Conservation (phyloP, 1,140 invertebrate species). For the Triops longicaudatus region DNA sequence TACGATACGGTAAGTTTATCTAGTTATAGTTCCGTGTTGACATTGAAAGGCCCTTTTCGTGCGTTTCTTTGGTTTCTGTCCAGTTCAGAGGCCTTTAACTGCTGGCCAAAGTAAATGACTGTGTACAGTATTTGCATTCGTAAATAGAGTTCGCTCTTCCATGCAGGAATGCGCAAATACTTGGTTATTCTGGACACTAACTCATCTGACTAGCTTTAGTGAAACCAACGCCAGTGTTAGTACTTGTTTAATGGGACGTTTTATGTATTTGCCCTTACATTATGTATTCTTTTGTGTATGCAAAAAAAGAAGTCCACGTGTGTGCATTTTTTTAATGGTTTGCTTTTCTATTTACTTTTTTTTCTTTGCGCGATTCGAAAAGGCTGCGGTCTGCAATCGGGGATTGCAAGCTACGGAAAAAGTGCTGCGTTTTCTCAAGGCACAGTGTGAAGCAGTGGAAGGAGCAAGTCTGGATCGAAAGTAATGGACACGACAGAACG, state of each 20-base stretch:
- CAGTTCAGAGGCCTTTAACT: too few species aligned
- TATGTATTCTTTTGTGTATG: neutral
- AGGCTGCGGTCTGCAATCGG: conserved; percentile 1
- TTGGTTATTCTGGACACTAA: neutral
- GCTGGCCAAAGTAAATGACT: too few species aligned
- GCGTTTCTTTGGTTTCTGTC: too few species aligned
- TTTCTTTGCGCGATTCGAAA: neutral
- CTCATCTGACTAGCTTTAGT: neutral
- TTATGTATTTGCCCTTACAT: neutral
- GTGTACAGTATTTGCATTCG: too few species aligned
- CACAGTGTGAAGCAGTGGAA: neutral
- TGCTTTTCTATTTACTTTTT: neutral
- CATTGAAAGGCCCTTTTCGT: too few species aligned
- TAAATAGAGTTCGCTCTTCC: neutral
- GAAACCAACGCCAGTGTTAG: neutral
- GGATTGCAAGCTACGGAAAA: conserved; percentile 7
- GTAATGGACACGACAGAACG: neutral
- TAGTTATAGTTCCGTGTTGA: too few species aligned
- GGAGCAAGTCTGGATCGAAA: neutral
- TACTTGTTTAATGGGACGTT: neutral
- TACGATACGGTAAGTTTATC: too few species aligned
- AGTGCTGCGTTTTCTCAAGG: conserved; percentile 6
- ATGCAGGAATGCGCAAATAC: neutral
- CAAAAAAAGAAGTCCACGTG: neutral
- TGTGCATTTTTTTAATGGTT: neutral